Base-by-base conservation (phyloP, 2,113 vertebrate species). In the Tyrannus savana region DNA sequence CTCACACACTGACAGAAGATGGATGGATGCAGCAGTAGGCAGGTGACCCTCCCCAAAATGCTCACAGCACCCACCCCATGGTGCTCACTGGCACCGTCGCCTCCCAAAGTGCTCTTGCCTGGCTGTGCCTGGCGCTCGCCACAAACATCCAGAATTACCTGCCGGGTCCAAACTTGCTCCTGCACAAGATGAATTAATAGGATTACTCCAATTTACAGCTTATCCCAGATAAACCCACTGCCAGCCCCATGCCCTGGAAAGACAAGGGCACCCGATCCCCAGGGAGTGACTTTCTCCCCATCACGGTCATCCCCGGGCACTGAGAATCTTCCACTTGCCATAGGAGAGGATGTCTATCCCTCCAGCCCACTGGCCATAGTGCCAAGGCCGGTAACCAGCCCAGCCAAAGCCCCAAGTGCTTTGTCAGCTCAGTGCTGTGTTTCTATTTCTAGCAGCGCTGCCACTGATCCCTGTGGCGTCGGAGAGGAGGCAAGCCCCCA, bases 11-110 rank as follows among this genome's bases (percentile, higher is more conserved):
- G 5, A 11, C 0, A 2, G 58, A 33, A 3, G 2, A 52, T 7
- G 4, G 25, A 69, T 0, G 1, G 60, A 72, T 4, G 52, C 4
- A 2, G 37, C 56, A 42, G 62, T 2, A 71, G 31, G 42, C 39
- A 2, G 55, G 30, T 7, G 10, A 52, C 56, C 15, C 3, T 14
- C 13, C 77, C 31, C 4, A 0, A 25, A 55, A 41, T 4, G 2
- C 52, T 39, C 27, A 1, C 0, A 3, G 27, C n/a, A 62, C 46
- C 53, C 0, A 0, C 27, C 7, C 39, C 7, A 2, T 0, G 14
- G 18, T 69, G 67, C 62, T 64, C 15, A 1, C 77, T 3, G 3
- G 59, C 82, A 82, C 60, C 46, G 16, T 3, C 5, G 1, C 49
- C 39, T 53, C 52, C 44, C 1, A 0, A 33, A 49, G 22, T 12